Evolutionary conservation across 2,113 vertebrate species (phyloP), one percentile per base, ranked within the genome.

Genomic region (Pitta sordida): DNA sequence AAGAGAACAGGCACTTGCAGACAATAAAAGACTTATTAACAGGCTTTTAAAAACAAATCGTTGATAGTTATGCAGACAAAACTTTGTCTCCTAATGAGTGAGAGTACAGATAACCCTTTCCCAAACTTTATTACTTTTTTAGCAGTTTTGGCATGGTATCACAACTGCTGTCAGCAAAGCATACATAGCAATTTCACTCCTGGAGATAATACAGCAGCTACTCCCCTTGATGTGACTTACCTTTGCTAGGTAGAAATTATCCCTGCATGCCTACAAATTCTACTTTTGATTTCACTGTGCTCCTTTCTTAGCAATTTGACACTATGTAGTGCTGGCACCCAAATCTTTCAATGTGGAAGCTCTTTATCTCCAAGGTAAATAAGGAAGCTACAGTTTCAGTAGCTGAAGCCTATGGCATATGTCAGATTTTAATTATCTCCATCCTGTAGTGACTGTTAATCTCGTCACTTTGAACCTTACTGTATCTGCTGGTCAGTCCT

Each of bases 191-290:
- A 0, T 60, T 83, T 91, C 24, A 52, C 13, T 52, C 30, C 7
- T 10, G 62, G 46, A 51, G 44, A 59, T 21, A 12, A 9, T 17
- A 17, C 10, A 34, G 74, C 34, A 78, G 24, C 41, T 56, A 44
- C 4, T 79, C 27, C 46, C 48, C 41, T 37, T 70, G 44, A 27
- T 6, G 16, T 3, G 16, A 56, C 30, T 64, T 17, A 4, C 16
- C n/a, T 52, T 75, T 71, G n/a, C 36, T 68, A 0, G 0, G 10
- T 7, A 44, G 48, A 53, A 75, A 52, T 1, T 2, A 32, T 27
- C 44, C 64, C 56, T 63, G 18, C 14, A 15, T 19, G 39, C n/a
- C 62, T 46, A 44, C 68, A 52, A 52, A 68, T 27, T 27, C 46
- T 17, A 15, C 86, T 73, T 24, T 49, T 58, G 29, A 80, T 83